Conservation (phyloP, 2,113 vertebrate species). For the Actinemys pallida region DNA sequence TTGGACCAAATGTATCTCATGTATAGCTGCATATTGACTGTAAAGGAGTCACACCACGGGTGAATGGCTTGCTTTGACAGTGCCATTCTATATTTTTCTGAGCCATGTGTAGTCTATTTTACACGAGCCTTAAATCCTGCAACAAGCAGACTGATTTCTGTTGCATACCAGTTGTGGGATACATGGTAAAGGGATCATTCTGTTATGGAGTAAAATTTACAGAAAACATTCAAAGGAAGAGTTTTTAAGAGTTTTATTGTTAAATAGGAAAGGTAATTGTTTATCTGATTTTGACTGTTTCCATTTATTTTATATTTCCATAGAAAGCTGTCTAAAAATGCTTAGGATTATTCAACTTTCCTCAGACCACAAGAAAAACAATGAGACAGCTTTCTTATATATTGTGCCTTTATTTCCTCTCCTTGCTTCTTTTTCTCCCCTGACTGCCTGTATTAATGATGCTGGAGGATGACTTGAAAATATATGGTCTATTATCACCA, state of each 20-base stretch:
- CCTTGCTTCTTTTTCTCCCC: background rate
- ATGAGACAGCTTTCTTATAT: background rate
- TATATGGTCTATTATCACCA: background rate
- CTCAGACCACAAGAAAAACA: background rate
- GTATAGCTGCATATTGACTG: background rate
- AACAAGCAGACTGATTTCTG: background rate
- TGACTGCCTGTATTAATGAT: background rate
- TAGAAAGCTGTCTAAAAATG: background rate
- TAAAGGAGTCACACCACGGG: background rate
- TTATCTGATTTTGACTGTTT: background rate
- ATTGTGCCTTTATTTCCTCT: background rate
- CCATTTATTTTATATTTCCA: background rate
- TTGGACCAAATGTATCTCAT: background rate
- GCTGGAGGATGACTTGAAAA: background rate
- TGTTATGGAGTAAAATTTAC: background rate
- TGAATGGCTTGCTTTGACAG: background rate
- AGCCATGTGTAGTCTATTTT: background rate
- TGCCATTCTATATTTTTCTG: background rate
- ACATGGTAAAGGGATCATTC: background rate
- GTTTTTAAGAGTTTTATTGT: background rate
- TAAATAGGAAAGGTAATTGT: background rate
- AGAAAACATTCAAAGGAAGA: background rate
- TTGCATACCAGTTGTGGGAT: background rate
- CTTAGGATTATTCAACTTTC: background rate
- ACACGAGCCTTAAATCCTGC: background rate